Evolutionary conservation across 2,113 vertebrate species (phyloP), one percentile per base, ranked within the genome.

Genomic region (Seriola dumerili): DNA sequence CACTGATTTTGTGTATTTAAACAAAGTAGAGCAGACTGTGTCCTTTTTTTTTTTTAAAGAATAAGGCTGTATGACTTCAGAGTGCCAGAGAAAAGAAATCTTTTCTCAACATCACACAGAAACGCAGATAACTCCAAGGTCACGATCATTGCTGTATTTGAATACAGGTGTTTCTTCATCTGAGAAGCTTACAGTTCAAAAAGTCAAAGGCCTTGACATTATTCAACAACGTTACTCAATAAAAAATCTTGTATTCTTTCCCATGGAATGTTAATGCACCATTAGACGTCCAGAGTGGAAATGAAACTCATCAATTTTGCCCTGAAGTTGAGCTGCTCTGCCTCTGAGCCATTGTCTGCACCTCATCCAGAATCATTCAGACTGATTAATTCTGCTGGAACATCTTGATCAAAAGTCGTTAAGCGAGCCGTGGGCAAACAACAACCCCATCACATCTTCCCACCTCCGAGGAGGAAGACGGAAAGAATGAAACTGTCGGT

Each of bases 391-490:
- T 80, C 59, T 58, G 79, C 71, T 25, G 25, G 55, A 86, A 81
- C 72, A 74, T 76, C 83, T 74, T 71, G 82, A 93, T 90, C 85
- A 76, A 79, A 88, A 77, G 76, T 83, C 73, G 83, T 87, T 71
- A 52, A 81, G 64, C 59, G 36, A 78, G 76, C 68, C 58, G 44
- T 57, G 68, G 78, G 62, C 74, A 75, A 66, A 72, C 80, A 64
- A 71, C 6, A 29, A 29, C 38, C 63, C 63, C 57, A 21, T 80
- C 67, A 23, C 12, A 69, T 72, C 74, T 52, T 69, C 76, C 70
- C 73, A 38, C 55, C 50, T 64, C 46, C 19, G 69, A 65, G 19
- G 74, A 88, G 66, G 17, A 29, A 29, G 29, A 52, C 17, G 46
- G 64, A 77, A 68, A 71, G 68, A 57, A 46, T 57, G 17, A 46